Evolutionary conservation across 2,113 vertebrate genomes (phyloP).

Genomic region (Ceuthmochares aereus): DNA sequence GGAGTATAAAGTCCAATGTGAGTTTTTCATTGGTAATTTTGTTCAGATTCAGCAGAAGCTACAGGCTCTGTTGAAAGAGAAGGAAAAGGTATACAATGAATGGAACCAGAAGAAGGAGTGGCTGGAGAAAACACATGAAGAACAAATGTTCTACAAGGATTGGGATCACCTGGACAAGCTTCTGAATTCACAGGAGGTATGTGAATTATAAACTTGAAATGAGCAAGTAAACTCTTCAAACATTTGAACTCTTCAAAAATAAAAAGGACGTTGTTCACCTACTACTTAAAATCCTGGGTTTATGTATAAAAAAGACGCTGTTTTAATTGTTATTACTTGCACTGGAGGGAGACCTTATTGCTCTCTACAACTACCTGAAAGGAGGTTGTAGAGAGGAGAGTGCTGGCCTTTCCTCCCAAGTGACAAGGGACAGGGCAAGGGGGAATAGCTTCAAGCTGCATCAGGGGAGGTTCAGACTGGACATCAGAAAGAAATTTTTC

Average conservation of each 20-base stretch:
- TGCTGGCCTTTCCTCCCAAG: too few relatives aligned
- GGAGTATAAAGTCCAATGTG: neutral
- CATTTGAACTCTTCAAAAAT: neutral
- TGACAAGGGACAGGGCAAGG: too few relatives aligned
- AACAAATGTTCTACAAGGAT: constrained; percentile 87
- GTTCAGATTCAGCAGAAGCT: constrained; percentile 80
- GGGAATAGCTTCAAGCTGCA: too few relatives aligned
- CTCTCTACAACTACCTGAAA: too few relatives aligned
- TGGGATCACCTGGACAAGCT: constrained; percentile 79
- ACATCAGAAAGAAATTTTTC: too few relatives aligned
- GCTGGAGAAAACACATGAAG: constrained; percentile 77
- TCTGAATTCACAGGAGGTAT: constrained; percentile 85
- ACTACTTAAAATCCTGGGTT: neutral
- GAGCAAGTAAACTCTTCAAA: neutral
- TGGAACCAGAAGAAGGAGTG: constrained; percentile 82
- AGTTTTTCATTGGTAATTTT: neutral
- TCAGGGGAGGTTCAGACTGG: too few relatives aligned
- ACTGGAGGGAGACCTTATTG: too few relatives aligned
- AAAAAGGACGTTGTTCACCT: neutral
- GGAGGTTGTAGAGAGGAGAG: too few relatives aligned
- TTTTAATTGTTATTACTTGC: neutral
- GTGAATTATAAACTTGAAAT: neutral
- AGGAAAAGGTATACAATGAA: constrained; percentile 74
- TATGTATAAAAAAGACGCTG: neutral
- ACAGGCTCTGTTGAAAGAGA: constrained; percentile 68